phyloP scores from a whole-genome alignment of 2,113 vertebrate genomes.

The Calonectris borealis region DNA sequence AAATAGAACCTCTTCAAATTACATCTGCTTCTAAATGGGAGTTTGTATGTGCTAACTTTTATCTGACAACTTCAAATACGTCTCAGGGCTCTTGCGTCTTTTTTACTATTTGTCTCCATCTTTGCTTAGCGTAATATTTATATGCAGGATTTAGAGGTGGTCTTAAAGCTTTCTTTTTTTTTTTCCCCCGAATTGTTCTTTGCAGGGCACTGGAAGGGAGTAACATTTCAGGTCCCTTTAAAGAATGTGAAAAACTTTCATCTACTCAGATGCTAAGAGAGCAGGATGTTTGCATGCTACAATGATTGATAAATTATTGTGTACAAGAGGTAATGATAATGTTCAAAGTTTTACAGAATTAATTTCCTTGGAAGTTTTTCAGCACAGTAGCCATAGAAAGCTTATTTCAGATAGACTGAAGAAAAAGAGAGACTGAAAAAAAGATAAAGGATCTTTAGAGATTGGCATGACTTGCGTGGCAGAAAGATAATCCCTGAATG shows the following conservation, averaged over 20 bases:
- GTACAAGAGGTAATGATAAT: not conserved
- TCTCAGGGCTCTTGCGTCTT: not conserved
- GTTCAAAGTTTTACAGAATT: not conserved
- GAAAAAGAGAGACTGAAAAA: not conserved
- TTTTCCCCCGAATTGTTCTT: not conserved
- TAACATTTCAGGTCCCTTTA: not conserved
- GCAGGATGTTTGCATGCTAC: not conserved
- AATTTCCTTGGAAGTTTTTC: not conserved
- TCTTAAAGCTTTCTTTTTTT: not conserved
- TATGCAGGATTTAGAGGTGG: not conserved
- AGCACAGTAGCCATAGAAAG: not conserved
- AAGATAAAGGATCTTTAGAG: slow-evolving; percentile 29
- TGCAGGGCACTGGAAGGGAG: not conserved
- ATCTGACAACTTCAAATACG: not conserved
- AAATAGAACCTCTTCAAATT: slow-evolving; percentile 26
- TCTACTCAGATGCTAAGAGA: not conserved
- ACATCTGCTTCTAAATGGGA: slow-evolving; percentile 16
- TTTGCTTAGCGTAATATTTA: not conserved
- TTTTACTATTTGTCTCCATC: not conserved
- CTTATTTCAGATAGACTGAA: not conserved
- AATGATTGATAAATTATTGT: not conserved
- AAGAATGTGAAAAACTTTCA: not conserved
- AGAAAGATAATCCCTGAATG: slow-evolving; percentile 69
- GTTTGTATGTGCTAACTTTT: not conserved
- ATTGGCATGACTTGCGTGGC: not conserved